Evolutionary conservation across 2,113 vertebrate genomes (phyloP), one percentile per base, ranked within the genome.

Genomic region (Peromyscus maniculatus): DNA sequence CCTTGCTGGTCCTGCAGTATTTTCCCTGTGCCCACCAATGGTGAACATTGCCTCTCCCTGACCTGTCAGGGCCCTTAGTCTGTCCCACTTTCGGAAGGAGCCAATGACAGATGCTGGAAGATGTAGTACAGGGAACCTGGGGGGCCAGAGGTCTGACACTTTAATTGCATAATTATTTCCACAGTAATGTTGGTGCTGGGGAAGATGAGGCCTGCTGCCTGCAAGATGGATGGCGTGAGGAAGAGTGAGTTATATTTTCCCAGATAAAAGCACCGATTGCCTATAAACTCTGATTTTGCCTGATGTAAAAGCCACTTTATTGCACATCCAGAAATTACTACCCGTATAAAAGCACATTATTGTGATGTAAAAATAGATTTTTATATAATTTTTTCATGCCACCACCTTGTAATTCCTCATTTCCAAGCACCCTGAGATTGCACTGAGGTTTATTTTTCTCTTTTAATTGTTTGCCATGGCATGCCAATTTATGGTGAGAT

Each of bases 331-430:
- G 96, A 98, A 98, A 98, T 98, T 98, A 98, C 98, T 97, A 92
- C 93, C 97, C 94, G 0, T 95, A 98, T 97, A 97, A 97, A 98
- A 97, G 96, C 97, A 97, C 97, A 98, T 98, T 98, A 98, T 98
- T 98, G 97, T 97, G 97, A 98, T 98, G 97, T 98, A 97, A 98
- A 98, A 98, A 98, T 98, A 98, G 98, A 98, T 98, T 97, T 98
- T 98, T 97, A 98, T 98, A 97, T 98, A 97, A 98, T 98, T 98
- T 98, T 97, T 97, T 97, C 97, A 97, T 96, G 97, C 97, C 33
- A 84, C 89, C 90, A 96, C 96, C 97, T 97, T 98, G 95, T 97
- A 97, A 97, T 98, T 98, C 97, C 94, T 98, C 97, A 96, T 96
- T 98, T 93, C 94, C 19, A 26, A 97, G 95, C 93, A 97, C 92